Base-by-base conservation (phyloP, 2,113 vertebrate species). In the Gobiocypris rarus region DNA sequence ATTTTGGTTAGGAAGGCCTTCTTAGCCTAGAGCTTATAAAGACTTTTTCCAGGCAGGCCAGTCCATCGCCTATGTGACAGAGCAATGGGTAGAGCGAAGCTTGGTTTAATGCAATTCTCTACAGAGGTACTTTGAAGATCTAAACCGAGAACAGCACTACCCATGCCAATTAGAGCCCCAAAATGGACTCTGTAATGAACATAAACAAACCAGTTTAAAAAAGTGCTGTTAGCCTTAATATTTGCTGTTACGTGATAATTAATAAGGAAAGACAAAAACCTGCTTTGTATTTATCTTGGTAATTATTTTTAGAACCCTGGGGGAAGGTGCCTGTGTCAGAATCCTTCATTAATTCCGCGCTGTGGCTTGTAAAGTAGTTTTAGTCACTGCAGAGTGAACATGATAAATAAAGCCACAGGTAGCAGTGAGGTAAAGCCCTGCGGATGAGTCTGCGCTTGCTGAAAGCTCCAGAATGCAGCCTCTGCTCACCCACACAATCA, bases 291-390 rank as follows among this genome's bases (percentile, higher is more conserved):
- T 83, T 81, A 86, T 78, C 50, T 84, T 19, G 38, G 73, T 82
- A 81, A 85, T 87, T 87, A 87, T 83, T 85, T 83, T 31, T 75
- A 43, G 34, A 85, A 74, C 83, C 81, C 77, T 76, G 50, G 69
- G 84, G 76, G 83, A 83, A 87, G 84, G 81, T 67, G 75, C 77
- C 83, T 41, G 67, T 84, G 58, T 87, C 82, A 69, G 77, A 69
- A 87, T 84, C 78, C 24, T 84, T 87, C 77, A 84, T 87, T 82
- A 82, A 82, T 67, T 45, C 70, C 5, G 41, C 38, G 13, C 73
- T 81, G 71, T 83, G 63, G 52, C 38, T 76, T 85, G 79, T 81
- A 81, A 81, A 81, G 63, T 81, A 81, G 79, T 81, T 81, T 81
- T 81, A 81, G 79, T 81, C 79, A 81, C 63, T 81, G 79, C 59